Conservation (phyloP, 2,797 vertebrate species). For the Oryzias dopingdopingensis region DNA sequence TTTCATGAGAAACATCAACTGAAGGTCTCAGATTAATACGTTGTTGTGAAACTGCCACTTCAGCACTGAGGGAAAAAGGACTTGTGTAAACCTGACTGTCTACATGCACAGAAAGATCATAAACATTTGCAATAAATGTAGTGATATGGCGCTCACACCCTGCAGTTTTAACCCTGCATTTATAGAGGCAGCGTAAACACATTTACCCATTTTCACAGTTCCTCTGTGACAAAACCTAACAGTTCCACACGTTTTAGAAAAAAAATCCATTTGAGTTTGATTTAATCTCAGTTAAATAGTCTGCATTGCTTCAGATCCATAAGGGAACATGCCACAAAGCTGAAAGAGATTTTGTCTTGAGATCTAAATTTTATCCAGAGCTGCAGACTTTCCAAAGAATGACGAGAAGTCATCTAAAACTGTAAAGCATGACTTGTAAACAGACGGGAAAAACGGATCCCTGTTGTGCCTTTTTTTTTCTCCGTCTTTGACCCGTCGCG, state of each 20-base stretch:
- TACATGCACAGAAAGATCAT: background rate
- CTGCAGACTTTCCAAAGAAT: slow-evolving; percentile 4
- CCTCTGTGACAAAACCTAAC: background rate
- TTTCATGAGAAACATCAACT: slow-evolving; percentile 29
- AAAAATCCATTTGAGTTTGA: too few relatives aligned
- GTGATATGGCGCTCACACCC: background rate
- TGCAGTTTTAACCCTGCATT: background rate
- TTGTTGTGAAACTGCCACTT: slow-evolving; percentile 39
- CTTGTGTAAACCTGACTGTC: slow-evolving; percentile 12
- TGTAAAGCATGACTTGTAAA: background rate
- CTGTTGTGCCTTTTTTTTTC: background rate
- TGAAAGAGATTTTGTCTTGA: too few relatives aligned
- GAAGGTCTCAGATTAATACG: slow-evolving; percentile 28
- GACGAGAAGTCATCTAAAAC: slow-evolving; percentile 1
- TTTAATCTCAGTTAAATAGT: too few relatives aligned
- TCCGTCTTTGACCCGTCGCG: slow-evolving; percentile 4
- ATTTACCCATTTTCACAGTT: background rate
- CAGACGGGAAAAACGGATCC: slow-evolving; percentile 1
- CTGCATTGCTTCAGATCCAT: too few relatives aligned
- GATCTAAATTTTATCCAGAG: too few relatives aligned
- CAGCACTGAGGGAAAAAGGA: slow-evolving; percentile 16
- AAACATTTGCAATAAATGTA: slow-evolving; percentile 12
- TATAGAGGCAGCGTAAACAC: background rate
- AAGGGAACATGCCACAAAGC: too few relatives aligned
- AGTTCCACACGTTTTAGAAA: too few relatives aligned